These are phyloP conservation scores for Danio tinwini DNA, from an alignment of 2,797 vertebrate genomes.

Conservation along the genomic window DNA sequence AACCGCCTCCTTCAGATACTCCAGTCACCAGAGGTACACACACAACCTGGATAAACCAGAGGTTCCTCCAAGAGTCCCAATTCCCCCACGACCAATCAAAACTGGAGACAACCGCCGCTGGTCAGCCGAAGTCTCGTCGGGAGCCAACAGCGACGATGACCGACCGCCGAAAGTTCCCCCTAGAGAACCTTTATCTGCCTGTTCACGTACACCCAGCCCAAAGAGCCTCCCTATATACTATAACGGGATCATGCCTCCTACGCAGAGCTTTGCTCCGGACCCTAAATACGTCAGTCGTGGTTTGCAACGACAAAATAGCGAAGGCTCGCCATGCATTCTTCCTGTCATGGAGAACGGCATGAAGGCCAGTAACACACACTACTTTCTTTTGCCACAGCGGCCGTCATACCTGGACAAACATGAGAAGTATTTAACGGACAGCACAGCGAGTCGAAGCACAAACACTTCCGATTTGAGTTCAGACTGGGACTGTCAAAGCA, in stretches of 20 bases:
- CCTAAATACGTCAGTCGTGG: conserved; percentile 94
- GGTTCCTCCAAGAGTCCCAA: conserved; percentile 89
- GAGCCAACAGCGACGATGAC: conserved; percentile 90
- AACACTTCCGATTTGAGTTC: conserved; percentile 56
- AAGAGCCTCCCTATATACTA: conserved; percentile 92
- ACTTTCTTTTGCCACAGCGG: conserved; percentile 91
- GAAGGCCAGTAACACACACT: conserved; percentile 93
- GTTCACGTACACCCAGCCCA: conserved; percentile 91
- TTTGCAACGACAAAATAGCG: conserved; percentile 91
- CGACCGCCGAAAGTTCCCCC: conserved; percentile 93
- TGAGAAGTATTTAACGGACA: conserved; percentile 83
- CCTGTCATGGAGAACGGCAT: conserved; percentile 92
- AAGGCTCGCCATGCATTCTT: conserved; percentile 92
- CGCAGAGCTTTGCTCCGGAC: conserved; percentile 96
- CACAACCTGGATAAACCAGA: conserved; percentile 83
- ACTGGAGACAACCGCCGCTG: conserved; percentile 88
- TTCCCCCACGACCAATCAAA: conserved; percentile 87
- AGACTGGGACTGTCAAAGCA: conserved; percentile 73
- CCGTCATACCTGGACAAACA: conserved; percentile 84
- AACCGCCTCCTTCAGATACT: conserved; percentile 75
- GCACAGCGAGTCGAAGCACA: conserved; percentile 64
- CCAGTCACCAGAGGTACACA: conserved; percentile 77
- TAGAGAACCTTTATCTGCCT: conserved; percentile 85
- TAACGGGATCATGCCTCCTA: conserved; percentile 95
- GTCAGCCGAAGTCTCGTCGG: conserved; percentile 94